Evolutionary conservation across 2,113 vertebrate genomes (phyloP).

Genomic region (Pionites leucogaster): DNA sequence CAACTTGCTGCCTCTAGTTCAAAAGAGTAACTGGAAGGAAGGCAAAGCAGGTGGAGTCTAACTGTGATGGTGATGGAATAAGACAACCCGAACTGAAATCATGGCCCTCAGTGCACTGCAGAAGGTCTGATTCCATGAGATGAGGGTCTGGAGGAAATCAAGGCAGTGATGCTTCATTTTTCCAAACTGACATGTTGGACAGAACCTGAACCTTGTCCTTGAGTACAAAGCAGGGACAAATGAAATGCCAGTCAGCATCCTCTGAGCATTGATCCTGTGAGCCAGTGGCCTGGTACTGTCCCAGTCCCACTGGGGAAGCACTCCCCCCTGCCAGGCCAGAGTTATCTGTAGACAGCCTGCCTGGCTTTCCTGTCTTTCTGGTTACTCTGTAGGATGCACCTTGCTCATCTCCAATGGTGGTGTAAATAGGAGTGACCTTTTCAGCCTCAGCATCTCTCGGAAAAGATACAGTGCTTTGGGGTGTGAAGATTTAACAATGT

Average conservation of each 20-base stretch:
- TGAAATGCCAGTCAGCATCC: neutral
- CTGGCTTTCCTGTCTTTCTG: neutral
- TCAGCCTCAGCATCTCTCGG: neutral
- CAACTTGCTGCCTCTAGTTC: neutral
- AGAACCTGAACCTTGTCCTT: neutral
- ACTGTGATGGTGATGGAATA: neutral
- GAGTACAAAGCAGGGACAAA: neutral
- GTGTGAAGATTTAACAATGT: neutral
- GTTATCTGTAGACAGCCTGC: neutral
- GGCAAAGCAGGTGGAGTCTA: neutral
- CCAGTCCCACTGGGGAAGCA: neutral
- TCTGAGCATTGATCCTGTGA: neutral
- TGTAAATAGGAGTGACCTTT: neutral
- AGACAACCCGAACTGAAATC: neutral
- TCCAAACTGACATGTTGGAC: neutral
- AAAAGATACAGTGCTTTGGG: neutral
- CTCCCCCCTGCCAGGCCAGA: neutral
- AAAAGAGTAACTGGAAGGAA: neutral
- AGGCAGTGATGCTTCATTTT: neutral
- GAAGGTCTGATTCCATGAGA: neutral
- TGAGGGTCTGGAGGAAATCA: neutral
- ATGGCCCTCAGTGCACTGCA: neutral
- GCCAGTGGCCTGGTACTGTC: neutral
- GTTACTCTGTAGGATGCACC: neutral
- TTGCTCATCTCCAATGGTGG: neutral